Percentiles rank a stretch among this genome's conserved stretches.
phyloP scores from a whole-genome alignment of 2,113 vertebrate species.

The Anolis carolinensis region DNA sequence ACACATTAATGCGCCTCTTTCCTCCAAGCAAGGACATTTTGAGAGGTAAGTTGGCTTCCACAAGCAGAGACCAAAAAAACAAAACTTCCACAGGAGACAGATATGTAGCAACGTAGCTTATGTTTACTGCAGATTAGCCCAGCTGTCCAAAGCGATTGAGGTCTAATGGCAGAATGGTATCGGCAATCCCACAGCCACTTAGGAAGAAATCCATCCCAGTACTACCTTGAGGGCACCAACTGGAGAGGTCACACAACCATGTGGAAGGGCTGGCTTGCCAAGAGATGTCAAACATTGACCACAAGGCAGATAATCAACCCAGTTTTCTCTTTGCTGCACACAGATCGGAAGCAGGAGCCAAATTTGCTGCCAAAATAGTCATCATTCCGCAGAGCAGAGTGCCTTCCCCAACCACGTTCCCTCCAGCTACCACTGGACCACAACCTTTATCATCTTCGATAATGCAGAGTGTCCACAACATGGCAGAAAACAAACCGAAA shows the following conservation, averaged over 20 bases:
- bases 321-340: neutral
- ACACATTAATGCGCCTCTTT: neutral
- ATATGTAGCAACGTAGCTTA: neutral
- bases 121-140: conserved; percentile 24
- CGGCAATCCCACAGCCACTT: neutral
- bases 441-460: no score
- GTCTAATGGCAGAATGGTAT: neutral
- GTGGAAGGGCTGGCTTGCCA: neutral
- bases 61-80: conserved; percentile 1
- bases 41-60: neutral
- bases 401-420: no score
- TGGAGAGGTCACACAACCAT: neutral
- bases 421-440: no score
- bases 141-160: conserved; percentile 10
- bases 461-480: no score
- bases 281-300: neutral
- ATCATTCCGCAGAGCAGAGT: no score
- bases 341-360: neutral
- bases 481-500: no score
- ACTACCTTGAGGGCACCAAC: neutral
- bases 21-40: neutral
- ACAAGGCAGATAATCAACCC: neutral
- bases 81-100: neutral
- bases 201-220: neutral
- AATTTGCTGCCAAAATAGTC: no score